Conservation (phyloP, 2,888 invertebrate species). For the Ctenicera cuprea region DNA sequence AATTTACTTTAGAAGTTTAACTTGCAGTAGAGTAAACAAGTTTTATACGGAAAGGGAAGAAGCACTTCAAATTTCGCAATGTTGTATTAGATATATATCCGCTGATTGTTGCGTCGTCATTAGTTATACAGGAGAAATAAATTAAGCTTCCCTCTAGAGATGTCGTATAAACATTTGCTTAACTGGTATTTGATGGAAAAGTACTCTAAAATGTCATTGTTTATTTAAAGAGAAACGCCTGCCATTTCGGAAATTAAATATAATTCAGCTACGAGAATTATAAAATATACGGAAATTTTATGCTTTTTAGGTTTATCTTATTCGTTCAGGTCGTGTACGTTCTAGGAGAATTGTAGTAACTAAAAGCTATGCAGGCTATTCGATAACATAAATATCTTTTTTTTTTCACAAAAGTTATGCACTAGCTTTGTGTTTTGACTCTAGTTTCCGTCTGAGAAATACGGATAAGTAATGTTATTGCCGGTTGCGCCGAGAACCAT, state of each 20-base stretch:
- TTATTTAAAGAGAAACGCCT: not conserved
- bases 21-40: not conserved
- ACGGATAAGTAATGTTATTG: slow-evolving; percentile 33
- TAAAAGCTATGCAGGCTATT: slow-evolving; percentile 20
- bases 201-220: not conserved
- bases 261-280: not conserved
- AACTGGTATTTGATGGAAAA: slow-evolving; percentile 10
- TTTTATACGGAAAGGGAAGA: not conserved
- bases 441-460: slow-evolving; percentile 25
- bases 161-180: slow-evolving; percentile 12
- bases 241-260: slow-evolving; percentile 1
- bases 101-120: slow-evolving; percentile 5
- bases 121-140: slow-evolving; percentile 25
- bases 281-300: not conserved
- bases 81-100: slow-evolving; percentile 10
- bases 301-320: not conserved
- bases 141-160: slow-evolving; percentile 13
- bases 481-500: slow-evolving; percentile 24
- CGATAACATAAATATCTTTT: slow-evolving; percentile 24
- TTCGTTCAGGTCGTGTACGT: not conserved
- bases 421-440: slow-evolving; percentile 19
- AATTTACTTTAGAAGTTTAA: no score
- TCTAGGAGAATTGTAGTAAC: not conserved
- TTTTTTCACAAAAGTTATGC: slow-evolving; percentile 24
- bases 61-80: slow-evolving; percentile 14